Base-by-base conservation (phyloP, 1,140 invertebrate genomes). In the Papilio machaon region DNA sequence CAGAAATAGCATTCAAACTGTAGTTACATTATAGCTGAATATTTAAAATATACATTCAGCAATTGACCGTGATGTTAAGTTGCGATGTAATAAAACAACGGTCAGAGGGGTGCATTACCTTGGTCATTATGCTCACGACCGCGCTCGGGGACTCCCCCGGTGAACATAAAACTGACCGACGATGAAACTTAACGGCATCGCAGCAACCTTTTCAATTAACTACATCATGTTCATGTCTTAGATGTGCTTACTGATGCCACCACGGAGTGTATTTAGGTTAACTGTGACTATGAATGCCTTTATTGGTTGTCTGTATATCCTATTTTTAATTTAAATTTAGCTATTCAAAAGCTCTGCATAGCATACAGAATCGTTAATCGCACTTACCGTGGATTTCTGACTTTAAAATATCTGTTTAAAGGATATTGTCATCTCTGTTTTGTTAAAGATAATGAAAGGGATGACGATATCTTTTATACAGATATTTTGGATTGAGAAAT, bases 171-270 rank as follows among this genome's bases (percentile, higher is more conserved):
- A 81, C 76, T 83, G 82, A 83, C 86, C 84, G 81, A 17, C 83
- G 82, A 83, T 86, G 80, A 87, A 87, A 84, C 85, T 84, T 84
- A 85, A 85, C 82, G 79, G 82, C 82, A 87, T 83, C 82, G 82
- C 81, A 49, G 38, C 64, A 81, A 80, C 85, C 81, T 82, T 86
- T 86, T 86, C 85, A 87, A 86, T 85, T 87, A 86, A 85, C 74
- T 79, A 75, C 78, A 83, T 84, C 83, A 80, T 81, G 76, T 60
- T 78, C 30, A 15, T 35, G 77, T 79, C 77, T 79, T 64, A 79
- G 77, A 64, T 67, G 77, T 79, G 77, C 54, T 79, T 64, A 60
- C 30, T 23, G 15, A 54, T 58, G 35, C 47, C 58, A 54, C 75
- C 13, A 30, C 30, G 64, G 64, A 64, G 60, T 17, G 64, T 70